phyloP scores from a whole-genome alignment of 2,113 vertebrate genomes.

The Elgaria multicarinata region DNA sequence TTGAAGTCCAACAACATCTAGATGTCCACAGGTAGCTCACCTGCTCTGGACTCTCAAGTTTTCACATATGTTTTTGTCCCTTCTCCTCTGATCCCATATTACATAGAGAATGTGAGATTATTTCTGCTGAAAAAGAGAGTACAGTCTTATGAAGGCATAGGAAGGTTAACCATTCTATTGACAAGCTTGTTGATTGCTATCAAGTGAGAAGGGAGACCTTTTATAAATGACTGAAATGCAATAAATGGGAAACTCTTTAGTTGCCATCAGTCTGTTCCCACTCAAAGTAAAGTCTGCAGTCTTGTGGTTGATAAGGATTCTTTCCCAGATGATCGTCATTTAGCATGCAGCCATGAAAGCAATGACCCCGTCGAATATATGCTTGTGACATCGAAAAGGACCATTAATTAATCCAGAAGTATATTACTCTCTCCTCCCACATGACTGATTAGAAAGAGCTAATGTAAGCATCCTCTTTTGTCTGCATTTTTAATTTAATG shows the following conservation, averaged over 20 bases:
- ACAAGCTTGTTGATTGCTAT: background rate
- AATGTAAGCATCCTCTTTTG: slow-evolving; percentile 35
- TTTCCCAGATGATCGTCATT: background rate
- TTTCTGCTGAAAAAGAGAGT: background rate
- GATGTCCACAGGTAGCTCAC: background rate
- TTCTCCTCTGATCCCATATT: background rate
- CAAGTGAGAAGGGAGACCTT: background rate
- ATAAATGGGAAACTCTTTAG: background rate
- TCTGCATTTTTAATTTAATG: slow-evolving; percentile 57
- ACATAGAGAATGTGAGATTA: background rate
- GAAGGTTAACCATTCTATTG: background rate
- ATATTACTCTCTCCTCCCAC: slow-evolving; percentile 3
- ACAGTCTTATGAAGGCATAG: background rate
- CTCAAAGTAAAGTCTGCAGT: background rate
- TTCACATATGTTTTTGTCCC: background rate
- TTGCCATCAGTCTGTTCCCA: too few species aligned
- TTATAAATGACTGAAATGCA: background rate
- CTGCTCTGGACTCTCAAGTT: background rate
- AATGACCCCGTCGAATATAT: fast-evolving
- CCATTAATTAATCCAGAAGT: slow-evolving; percentile 40
- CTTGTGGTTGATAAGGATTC: background rate
- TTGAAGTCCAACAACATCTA: background rate
- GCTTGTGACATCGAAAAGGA: slow-evolving; percentile 13
- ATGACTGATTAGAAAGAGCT: slow-evolving; percentile 32
- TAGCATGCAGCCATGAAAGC: background rate